Evolutionary conservation across 1,140 invertebrate genomes (phyloP), one percentile per base, ranked within the genome.

Genomic region (Idris sp.): DNA sequence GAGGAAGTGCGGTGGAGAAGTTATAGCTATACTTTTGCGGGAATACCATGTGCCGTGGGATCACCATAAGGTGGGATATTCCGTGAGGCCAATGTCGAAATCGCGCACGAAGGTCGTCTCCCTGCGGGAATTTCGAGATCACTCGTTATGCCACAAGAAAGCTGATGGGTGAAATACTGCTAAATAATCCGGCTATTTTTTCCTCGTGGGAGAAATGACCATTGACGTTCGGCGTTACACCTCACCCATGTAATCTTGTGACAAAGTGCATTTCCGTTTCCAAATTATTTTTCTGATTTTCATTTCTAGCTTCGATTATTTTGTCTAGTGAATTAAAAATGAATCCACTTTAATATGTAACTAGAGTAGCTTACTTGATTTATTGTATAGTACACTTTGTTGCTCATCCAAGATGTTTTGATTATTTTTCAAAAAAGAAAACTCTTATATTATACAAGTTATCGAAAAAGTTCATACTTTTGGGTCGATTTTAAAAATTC

Each of bases 1-100:
- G 43, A 38, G n/a, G 61, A 76, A 76, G 69, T 74, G 69, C 54
- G 53, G 53, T 41, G 48, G 33, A 79, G 40, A 54, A 79, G 65
- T 79, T 79, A 79, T 79, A 40, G 46, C 64, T 49, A 69, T 79
- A 79, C 74, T 79, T 79, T 68, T 65, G 59, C 67, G 59, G 59
- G 71, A 79, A 76, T 76, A 77, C 67, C 58, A 69, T 73, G 69
- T 75, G 74, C 71, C 78, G 73, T 80, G 77, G 82, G 82, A 84
- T 84, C 81, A 84, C 82, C 82, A 83, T 84, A 84, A 84, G 82
- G 81, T 79, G 78, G 82, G 81, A 84, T 84, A 82, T 83, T 82
- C 77, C 65, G 74, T 76, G 77, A 79, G 79, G 41, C 74, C 76
- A 78, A 77, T 78, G 74, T 78, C 65, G 65, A 78, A 78, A 74